Percentiles rank a stretch among this genome's conserved stretches.
Conservation (phyloP, 2,113 vertebrate genomes). For the Ageneiosus marmoratus region DNA sequence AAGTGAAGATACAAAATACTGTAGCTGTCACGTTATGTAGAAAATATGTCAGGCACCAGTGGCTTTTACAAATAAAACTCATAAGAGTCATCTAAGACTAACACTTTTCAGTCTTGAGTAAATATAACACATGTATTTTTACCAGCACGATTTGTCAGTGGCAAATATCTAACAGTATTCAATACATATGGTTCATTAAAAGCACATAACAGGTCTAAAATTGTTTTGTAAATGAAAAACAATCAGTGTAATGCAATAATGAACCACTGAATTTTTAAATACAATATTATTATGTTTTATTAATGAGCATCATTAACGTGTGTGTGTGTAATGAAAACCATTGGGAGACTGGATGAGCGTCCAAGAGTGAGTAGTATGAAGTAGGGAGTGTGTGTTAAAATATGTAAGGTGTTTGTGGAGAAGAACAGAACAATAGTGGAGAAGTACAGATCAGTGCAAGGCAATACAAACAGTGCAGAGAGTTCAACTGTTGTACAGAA, state of each 20-base stretch:
- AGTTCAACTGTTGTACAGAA: too few species aligned
- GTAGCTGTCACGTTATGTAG: background rate
- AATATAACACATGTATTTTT: background rate
- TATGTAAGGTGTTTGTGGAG: background rate
- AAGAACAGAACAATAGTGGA: too few species aligned
- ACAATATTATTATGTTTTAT: background rate
- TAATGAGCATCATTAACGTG: background rate
- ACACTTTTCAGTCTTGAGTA: background rate
- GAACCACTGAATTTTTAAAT: background rate
- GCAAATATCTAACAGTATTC: background rate
- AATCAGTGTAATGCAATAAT: background rate
- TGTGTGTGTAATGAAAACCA: background rate
- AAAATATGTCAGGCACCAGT: background rate
- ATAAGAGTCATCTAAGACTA: background rate
- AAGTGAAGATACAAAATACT: background rate
- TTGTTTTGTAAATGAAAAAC: background rate
- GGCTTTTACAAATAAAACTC: background rate
- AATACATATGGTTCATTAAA: background rate
- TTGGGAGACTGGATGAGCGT: background rate
- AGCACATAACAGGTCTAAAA: background rate
- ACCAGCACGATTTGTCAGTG: background rate
- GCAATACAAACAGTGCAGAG: too few species aligned
- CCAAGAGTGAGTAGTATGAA: background rate
- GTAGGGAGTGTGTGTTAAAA: background rate
- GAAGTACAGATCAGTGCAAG: too few species aligned